Evolutionary conservation across 2,888 invertebrate species (phyloP).

Genomic region (Aricia artaxerxes): DNA sequence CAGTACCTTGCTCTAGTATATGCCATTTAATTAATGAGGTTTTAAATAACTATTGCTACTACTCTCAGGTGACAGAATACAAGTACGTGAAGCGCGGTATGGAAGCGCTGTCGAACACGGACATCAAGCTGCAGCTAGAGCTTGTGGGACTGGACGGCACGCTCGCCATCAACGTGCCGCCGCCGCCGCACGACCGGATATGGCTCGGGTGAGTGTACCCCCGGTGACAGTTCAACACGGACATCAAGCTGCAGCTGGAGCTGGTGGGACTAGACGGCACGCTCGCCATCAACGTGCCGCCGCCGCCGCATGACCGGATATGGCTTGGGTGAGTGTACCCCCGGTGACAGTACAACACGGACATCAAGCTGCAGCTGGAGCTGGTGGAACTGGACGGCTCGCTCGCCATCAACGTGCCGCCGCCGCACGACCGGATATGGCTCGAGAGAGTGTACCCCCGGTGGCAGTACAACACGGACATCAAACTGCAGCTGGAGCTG

Average conservation of each 20-base stretch:
- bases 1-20: too few relatives aligned
- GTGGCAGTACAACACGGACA: slow-evolving; percentile 83
- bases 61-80: slow-evolving; percentile 88
- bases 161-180: slow-evolving; percentile 91
- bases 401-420: slow-evolving; percentile 91
- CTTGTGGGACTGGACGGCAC: slow-evolving; percentile 88
- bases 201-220: slow-evolving; percentile 86
- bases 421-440: slow-evolving; percentile 95
- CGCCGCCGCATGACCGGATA: slow-evolving; percentile 93
- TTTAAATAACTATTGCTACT: background rate
- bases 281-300: slow-evolving; percentile 91
- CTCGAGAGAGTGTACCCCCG: slow-evolving; percentile 78
- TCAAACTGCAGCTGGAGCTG: slow-evolving; percentile 91
- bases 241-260: slow-evolving; percentile 91
- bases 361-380: slow-evolving; percentile 91
- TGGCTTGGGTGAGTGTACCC: slow-evolving; percentile 86
- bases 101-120: slow-evolving; percentile 94
- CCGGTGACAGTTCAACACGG: slow-evolving; percentile 81
- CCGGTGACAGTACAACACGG: slow-evolving; percentile 81
- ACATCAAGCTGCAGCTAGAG: slow-evolving; percentile 91
- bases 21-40: too few relatives aligned
- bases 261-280: slow-evolving; percentile 88
- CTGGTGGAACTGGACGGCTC: slow-evolving; percentile 88
- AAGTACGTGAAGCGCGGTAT: slow-evolving; percentile 93
- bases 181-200: slow-evolving; percentile 93